These are phyloP conservation scores for Umimayanthus kanabou DNA, from an alignment of 92 coral and sea anemone genomes.

Conservation along the genomic window DNA sequence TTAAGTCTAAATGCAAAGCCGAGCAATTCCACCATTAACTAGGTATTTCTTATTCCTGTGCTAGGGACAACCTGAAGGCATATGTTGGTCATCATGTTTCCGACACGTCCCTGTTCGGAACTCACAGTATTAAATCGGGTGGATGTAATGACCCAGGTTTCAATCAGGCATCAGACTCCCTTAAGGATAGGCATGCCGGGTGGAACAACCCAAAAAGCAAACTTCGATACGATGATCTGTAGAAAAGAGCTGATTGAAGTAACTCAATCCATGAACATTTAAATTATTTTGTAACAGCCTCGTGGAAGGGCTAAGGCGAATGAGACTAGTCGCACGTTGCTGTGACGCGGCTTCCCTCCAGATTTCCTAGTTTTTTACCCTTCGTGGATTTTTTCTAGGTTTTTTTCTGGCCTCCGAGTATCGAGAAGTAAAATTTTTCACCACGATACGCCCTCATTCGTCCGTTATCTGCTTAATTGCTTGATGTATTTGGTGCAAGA, in stretches of 20 bases:
- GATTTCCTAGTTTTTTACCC: background rate
- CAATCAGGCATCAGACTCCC: slow-evolving; percentile 18
- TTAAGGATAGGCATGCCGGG: no score
- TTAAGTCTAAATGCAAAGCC: slow-evolving; percentile 33
- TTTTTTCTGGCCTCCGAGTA: slow-evolving; percentile 26
- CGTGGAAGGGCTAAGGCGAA: slow-evolving; percentile 4
- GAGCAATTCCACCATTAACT: slow-evolving; percentile 41
- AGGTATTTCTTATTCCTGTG: slow-evolving; percentile 35
- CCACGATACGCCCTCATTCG: no score
- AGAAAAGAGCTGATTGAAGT: slow-evolving; percentile 27
- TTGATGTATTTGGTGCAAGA: no score
- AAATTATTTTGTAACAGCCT: background rate
- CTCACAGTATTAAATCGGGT: slow-evolving; percentile 45
- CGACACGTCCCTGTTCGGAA: slow-evolving; percentile 40
- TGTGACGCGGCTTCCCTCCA: no score
- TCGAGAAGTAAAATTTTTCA: no score
- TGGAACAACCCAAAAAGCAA: no score
- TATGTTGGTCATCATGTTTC: slow-evolving; percentile 24
- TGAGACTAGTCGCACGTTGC: background rate
- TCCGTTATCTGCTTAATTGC: no score
- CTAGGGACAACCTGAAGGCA: background rate
- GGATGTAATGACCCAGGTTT: slow-evolving; percentile 38
- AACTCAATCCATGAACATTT: no score
- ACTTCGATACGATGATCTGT: background rate
- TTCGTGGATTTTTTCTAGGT: slow-evolving; percentile 1